Evolutionary conservation across 2,888 invertebrate genomes (phyloP).

Genomic region (Pinctada fucata): DNA sequence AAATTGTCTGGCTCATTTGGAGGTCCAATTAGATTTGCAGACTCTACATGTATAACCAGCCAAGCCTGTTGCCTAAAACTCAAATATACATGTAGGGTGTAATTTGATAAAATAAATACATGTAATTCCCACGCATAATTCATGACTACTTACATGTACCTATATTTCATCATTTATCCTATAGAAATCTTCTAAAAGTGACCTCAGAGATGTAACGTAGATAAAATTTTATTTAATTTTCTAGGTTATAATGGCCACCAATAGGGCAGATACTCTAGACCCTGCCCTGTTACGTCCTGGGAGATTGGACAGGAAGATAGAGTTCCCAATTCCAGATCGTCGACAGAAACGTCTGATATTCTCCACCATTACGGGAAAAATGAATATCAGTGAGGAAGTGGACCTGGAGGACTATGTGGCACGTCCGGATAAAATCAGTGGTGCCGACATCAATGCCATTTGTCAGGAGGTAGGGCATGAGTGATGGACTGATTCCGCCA

Average conservation of each 20-base stretch:
- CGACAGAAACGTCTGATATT: conserved; percentile 95
- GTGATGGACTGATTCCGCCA: neutral
- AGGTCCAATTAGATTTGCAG: no score
- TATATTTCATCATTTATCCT: no score
- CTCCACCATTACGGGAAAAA: conserved; percentile 91
- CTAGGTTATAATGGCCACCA: conserved; percentile 94
- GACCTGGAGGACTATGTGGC: conserved; percentile 99
- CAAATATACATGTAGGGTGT: no score
- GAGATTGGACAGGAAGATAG: conserved; percentile 97
- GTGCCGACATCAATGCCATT: conserved; percentile 99
- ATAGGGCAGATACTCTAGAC: conserved; percentile 97
- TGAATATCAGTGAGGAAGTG: conserved; percentile 91
- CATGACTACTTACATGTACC: no score
- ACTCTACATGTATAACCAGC: no score
- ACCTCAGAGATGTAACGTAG: no score
- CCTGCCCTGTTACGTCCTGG: conserved; percentile 97
- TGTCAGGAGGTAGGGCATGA: conserved; percentile 88
- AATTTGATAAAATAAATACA: no score
- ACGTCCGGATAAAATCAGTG: conserved; percentile 98
- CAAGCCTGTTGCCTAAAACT: no score
- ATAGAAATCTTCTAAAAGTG: no score
- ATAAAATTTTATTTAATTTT: neutral
- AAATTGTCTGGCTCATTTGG: no score
- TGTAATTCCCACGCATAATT: no score
- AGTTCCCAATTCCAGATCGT: conserved; percentile 97